A percentile compares a stretch with the other conserved stretches of the same genome.
These are phyloP conservation scores for Drosophila repletoides DNA, from an alignment of 1,140 invertebrate species.

Conservation along the genomic window DNA sequence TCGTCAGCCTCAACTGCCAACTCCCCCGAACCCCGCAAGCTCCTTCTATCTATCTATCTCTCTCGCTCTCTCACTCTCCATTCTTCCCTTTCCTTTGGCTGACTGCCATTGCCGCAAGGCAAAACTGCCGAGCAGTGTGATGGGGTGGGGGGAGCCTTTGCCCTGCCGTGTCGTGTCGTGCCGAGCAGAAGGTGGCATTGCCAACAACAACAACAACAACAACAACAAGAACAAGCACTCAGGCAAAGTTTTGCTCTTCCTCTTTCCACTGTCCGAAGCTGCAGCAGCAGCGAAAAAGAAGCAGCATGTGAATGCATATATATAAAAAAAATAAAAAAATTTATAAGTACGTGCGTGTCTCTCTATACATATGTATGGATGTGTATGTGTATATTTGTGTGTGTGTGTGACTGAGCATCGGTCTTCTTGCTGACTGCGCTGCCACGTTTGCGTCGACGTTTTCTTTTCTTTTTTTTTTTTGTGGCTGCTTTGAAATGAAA, in stretches of 20 bases:
- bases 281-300: constrained; percentile 32
- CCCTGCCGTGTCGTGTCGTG: constrained; percentile 43
- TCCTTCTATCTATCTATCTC: constrained; percentile 16
- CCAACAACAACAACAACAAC: constrained; percentile 45
- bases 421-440: not conserved
- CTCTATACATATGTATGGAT: constrained; percentile 7
- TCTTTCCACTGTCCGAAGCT: constrained; percentile 26
- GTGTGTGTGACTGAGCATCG: constrained; percentile 4
- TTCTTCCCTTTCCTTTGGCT: too few species aligned
- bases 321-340: constrained; percentile 46
- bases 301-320: constrained; percentile 43
- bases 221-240: constrained; percentile 23
- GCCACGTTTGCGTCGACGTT: constrained; percentile 16
- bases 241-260: constrained; percentile 50
- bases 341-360: constrained; percentile 70
- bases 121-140: constrained; percentile 8
- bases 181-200: constrained; percentile 59
- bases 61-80: too few species aligned
- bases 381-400: not conserved
- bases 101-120: constrained; percentile 57
- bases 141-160: constrained; percentile 2
- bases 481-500: constrained; percentile 53
- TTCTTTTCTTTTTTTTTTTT: too few species aligned
- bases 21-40: not conserved
- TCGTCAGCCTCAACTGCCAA: constrained; percentile 47